Evolutionary conservation across 2,797 vertebrate species (phyloP), one percentile per base, ranked within the genome.

Genomic region (Ctenosaura bakeri): DNA sequence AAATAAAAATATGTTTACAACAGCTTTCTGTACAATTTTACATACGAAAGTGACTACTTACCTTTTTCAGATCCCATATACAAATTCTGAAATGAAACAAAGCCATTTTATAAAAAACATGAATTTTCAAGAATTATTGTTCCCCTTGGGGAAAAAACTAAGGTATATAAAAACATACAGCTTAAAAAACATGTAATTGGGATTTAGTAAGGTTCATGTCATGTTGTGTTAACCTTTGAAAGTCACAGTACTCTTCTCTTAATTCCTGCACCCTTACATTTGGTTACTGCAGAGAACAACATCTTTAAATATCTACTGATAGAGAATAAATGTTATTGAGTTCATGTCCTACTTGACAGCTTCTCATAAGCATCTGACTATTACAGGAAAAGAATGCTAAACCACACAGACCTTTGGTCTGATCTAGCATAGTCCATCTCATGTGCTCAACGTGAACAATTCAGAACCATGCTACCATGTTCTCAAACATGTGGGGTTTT

Each of bases 31-130:
- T 20, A 84, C 9, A 64, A 71, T 73, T 42, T 13, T 24, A 59
- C 5, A 86, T 14, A 12, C 86, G 85, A 71, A 29, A 94, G 35
- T 64, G 86, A 79, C 52, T 7, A 91, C 97, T 97, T 97, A 99
- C 99, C 98, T 98, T 97, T 98, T 83, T 99, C 99, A 84, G 98
- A 98, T 87, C 98, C 98, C 98, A 99, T 98, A 95, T 98, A 99
- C 29, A 99, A 98, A 96, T 99, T 99, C 99, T 99, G 95, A 2
- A 85, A 90, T 22, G 90, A 94, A 92, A 91, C 91, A 12, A 96
- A n/a, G 94, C 35, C 22, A 2, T 88, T 87, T 95, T 0, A 96
- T 54, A 69, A 89, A 29, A 86, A 18, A 71, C 1, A 81, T 0
- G 0, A 3, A 64, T 69, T 46, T 82, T 82, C 26, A 50, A 64